Evolutionary conservation across 2,888 invertebrate species (phyloP).

Genomic region (Achlya flavicornis): DNA sequence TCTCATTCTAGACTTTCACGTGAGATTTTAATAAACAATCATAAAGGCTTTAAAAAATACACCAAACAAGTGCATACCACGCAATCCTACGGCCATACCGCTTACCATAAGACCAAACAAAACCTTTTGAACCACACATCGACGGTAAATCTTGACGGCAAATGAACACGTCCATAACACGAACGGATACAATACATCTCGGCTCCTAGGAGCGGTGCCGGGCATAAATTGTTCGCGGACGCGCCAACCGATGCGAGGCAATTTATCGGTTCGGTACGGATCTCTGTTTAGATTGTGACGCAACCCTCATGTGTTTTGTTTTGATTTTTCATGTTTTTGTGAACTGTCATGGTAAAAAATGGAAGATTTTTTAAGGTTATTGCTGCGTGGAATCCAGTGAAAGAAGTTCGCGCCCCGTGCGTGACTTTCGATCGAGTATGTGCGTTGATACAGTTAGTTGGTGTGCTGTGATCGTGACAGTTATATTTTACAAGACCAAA

Average conservation of each 20-base stretch:
- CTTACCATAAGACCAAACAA: constrained; percentile 17
- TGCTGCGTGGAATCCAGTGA: too few relatives aligned
- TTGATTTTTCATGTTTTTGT: neutral
- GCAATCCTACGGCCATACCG: neutral
- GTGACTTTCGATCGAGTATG: too few relatives aligned
- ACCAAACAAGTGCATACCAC: neutral
- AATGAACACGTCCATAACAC: constrained; percentile 67
- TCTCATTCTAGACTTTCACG: too few relatives aligned
- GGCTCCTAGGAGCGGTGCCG: constrained; percentile 45
- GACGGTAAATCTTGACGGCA: constrained; percentile 59
- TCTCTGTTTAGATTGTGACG: constrained; percentile 20
- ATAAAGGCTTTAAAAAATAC: neutral
- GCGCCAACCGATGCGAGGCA: constrained; percentile 58
- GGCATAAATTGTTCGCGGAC: constrained; percentile 65
- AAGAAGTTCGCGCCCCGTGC: too few relatives aligned
- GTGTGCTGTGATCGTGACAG: too few relatives aligned
- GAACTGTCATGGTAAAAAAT: too few relatives aligned
- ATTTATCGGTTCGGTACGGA: constrained; percentile 40
- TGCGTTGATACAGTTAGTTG: too few relatives aligned
- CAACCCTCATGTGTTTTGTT: neutral
- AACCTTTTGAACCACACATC: constrained; percentile 27
- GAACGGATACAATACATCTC: constrained; percentile 72
- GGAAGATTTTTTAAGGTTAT: too few relatives aligned
- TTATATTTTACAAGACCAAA: too few relatives aligned
- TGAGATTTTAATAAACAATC: too few relatives aligned